phyloP scores from a whole-genome alignment of 2,797 vertebrate species.

The Chelon auratus region DNA sequence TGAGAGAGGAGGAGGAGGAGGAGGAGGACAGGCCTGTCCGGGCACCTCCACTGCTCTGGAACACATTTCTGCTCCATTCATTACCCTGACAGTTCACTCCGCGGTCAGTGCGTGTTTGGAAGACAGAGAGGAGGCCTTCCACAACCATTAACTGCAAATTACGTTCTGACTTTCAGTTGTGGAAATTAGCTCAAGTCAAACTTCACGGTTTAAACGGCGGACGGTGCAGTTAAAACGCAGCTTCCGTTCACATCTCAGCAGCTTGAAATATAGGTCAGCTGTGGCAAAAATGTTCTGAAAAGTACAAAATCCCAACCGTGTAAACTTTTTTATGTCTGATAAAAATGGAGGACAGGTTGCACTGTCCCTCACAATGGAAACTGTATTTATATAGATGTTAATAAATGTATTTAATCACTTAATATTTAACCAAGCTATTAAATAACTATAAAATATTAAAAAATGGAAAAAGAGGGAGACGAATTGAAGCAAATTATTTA shows the following conservation, averaged over 20 bases:
- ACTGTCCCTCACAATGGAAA: not conserved
- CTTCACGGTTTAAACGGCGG: not conserved
- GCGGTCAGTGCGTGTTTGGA: slow-evolving; percentile 60
- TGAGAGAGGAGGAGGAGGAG: slow-evolving; percentile 60
- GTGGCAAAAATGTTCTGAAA: not conserved
- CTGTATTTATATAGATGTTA: not conserved
- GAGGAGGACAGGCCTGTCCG: slow-evolving; percentile 76
- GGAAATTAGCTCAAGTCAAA: slow-evolving; percentile 29
- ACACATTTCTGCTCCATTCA: slow-evolving; percentile 79
- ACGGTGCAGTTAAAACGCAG: not conserved
- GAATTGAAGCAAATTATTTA: not conserved
- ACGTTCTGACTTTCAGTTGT: slow-evolving; percentile 25
- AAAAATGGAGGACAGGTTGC: not conserved
- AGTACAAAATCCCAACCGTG: not conserved
- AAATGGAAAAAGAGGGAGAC: not conserved
- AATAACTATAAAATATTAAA: not conserved
- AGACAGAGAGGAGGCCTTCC: not conserved
- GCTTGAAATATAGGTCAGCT: slow-evolving; percentile 56
- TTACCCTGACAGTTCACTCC: slow-evolving; percentile 78
- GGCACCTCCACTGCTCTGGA: slow-evolving; percentile 77
- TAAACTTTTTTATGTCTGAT: not conserved
- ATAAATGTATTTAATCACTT: not conserved
- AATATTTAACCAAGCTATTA: slow-evolving; percentile 1
- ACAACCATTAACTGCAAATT: slow-evolving; percentile 20
- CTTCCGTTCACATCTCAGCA: not conserved